phyloP scores from a whole-genome alignment of 1,140 invertebrate genomes.

The Spodoptera litura region DNA sequence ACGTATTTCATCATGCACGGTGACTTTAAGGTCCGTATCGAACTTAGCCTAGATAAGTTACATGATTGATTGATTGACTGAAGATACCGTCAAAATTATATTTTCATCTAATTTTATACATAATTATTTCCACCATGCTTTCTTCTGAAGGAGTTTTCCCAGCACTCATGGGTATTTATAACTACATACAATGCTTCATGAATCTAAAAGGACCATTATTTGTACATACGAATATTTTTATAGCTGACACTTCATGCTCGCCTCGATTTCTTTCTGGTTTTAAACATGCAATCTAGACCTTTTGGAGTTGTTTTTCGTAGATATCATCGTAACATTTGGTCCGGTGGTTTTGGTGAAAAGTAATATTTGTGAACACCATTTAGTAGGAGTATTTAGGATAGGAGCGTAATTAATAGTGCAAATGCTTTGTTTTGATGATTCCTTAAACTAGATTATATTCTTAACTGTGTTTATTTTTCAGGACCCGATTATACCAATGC shows the following conservation, averaged over 20 bases:
- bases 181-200: slow-evolving; percentile 56
- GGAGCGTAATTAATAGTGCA: slow-evolving; percentile 47
- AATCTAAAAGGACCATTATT: slow-evolving; percentile 51
- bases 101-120: slow-evolving; percentile 55
- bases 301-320: slow-evolving; percentile 47
- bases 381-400: slow-evolving; percentile 46
- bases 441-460: slow-evolving; percentile 14
- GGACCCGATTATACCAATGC: slow-evolving; percentile 95
- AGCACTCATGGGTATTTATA: slow-evolving; percentile 65
- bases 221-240: slow-evolving; percentile 49
- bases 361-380: slow-evolving; percentile 34
- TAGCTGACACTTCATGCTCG: slow-evolving; percentile 55
- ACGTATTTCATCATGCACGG: slow-evolving; percentile 98
- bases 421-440: slow-evolving; percentile 48
- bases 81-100: slow-evolving; percentile 35
- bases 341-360: slow-evolving; percentile 48
- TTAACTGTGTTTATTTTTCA: slow-evolving; percentile 62
- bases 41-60: slow-evolving; percentile 13
- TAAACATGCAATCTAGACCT: slow-evolving; percentile 43
- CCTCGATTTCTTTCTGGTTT: slow-evolving; percentile 50
- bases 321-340: slow-evolving; percentile 44
- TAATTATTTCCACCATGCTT: slow-evolving; percentile 63
- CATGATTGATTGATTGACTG: neutral
- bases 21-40: slow-evolving; percentile 90
- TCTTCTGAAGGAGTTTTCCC: slow-evolving; percentile 64